phyloP scores from a whole-genome alignment of 1,140 invertebrate genomes.

The Drosophila busckii region DNA sequence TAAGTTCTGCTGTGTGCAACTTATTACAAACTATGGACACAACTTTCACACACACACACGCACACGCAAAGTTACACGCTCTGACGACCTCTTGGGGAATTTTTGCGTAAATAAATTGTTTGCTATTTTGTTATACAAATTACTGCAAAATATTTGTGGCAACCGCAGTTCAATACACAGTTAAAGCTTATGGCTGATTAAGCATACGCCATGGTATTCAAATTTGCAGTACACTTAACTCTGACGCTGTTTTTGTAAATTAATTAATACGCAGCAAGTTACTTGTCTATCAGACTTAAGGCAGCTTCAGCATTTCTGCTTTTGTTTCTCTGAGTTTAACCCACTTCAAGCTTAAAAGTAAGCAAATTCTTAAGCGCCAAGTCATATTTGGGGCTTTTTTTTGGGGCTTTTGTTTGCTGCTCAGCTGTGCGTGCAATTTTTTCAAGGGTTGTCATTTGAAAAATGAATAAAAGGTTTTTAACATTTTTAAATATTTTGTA shows the following conservation, averaged over 20 bases:
- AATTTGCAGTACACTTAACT: no score
- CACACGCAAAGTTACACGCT: slow-evolving; percentile 42
- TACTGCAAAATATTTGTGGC: slow-evolving; percentile 75
- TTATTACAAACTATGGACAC: slow-evolving; percentile 62
- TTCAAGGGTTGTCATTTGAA: no score
- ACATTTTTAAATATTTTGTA: not conserved
- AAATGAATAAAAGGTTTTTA: no score
- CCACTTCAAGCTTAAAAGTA: no score
- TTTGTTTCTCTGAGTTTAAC: no score
- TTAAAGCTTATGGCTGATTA: slow-evolving; percentile 53
- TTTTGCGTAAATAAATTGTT: slow-evolving; percentile 60
- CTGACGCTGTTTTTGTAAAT: no score
- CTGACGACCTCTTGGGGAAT: slow-evolving; percentile 23
- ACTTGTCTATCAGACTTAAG: no score
- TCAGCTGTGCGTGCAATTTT: slow-evolving; percentile 39
- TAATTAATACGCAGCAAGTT: no score
- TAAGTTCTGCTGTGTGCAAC: slow-evolving; percentile 68
- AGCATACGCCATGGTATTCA: slow-evolving; percentile 55
- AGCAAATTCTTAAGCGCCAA: slow-evolving; percentile 19
- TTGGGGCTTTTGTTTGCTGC: slow-evolving; percentile 11
- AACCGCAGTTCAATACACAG: slow-evolving; percentile 44
- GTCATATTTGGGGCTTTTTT: slow-evolving; percentile 17
- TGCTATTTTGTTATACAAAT: slow-evolving; percentile 55
- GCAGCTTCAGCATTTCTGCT: no score
- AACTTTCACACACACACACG: slow-evolving; percentile 42